Evolutionary conservation across 2,113 vertebrate genomes (phyloP), one percentile per base, ranked within the genome.

Genomic region (Prionailurus viverrinus): DNA sequence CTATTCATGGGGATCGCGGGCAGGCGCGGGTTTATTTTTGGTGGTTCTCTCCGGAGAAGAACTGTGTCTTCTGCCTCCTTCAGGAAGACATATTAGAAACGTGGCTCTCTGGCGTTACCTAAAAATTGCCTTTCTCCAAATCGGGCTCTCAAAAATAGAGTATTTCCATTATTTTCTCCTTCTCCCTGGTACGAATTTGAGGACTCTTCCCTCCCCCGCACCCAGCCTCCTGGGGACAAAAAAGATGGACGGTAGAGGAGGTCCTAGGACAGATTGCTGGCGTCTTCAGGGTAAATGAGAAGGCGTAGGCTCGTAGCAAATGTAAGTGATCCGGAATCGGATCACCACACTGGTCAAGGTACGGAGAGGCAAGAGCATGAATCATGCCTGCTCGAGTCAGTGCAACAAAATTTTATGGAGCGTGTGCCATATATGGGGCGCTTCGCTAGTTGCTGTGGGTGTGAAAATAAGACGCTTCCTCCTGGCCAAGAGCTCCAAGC

Each of bases 341-440:
- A 4, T 78, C n/a, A 0, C 5, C 18, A 11, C 15, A 6, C 29
- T 39, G 33, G 33, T 21, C 63, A 4, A 4, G 16, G 11, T 2
- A 1, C 18, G 15, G 48, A n/a, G 4, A 23, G 29, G n/a, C 48
- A 3, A 23, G 16, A 33, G 18, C 12, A 3, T 3, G 27, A 25
- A 4, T 61, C 1, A 0, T 18, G 39, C 27, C 15, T 33, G 5
- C 65, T 36, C 9, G 15, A 31, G 45, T 51, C 39, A 6, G 0
- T 0, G 1, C 71, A 51, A 7, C 51, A n/a, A 27, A 51, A 31
- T 5, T 31, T 13, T 14, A 3, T 0, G 0, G 14, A 74, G 55
- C 41, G 27, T 29, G 4, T 29, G 45, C 25, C 51, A 4, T 69
- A 0, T 14, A 0, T 6, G 55, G 10, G 53, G 48, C 4, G 10